phyloP scores from a whole-genome alignment of 2,113 vertebrate species.

The Corydoras sp. region DNA sequence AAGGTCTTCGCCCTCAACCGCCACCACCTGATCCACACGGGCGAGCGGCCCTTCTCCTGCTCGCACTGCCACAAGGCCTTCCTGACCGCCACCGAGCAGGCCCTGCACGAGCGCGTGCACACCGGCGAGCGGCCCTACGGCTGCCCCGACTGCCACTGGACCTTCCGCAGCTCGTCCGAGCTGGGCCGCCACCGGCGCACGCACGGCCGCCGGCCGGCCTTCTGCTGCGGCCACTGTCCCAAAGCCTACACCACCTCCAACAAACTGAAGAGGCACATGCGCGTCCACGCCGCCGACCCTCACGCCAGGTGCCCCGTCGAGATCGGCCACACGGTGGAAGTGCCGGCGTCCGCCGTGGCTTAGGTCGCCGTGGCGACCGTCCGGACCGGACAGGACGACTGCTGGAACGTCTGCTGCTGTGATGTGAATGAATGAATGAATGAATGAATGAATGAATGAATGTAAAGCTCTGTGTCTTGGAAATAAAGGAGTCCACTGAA shows the following conservation, averaged over 20 bases:
- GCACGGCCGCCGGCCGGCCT: conserved; percentile 45
- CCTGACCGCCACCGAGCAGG: conserved; percentile 59
- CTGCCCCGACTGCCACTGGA: conserved; percentile 53
- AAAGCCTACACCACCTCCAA: conserved; percentile 50
- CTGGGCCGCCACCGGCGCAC: conserved; percentile 58
- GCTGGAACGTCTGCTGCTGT: not conserved
- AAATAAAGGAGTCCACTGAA: no score
- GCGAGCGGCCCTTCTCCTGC: conserved; percentile 64
- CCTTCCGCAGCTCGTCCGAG: conserved; percentile 65
- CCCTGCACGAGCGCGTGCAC: conserved; percentile 61
- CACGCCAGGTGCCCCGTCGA: conserved; percentile 18
- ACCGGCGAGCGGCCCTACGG: conserved; percentile 63
- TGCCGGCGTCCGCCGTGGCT: not conserved
- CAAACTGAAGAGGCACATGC: conserved; percentile 56
- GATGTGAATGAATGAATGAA: no score
- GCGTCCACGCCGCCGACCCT: conserved; percentile 39
- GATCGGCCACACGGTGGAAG: conserved; percentile 24
- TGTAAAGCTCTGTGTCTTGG: no score
- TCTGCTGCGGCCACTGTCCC: conserved; percentile 48
- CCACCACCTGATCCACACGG: conserved; percentile 69
- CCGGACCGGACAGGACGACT: not conserved
- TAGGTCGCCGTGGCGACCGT: not conserved
- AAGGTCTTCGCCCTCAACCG: conserved; percentile 60
- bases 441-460: no score
- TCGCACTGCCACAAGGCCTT: conserved; percentile 62